Evolutionary conservation across 2,888 invertebrate species (phyloP), one percentile per base, ranked within the genome.

Genomic region (Rambutsinella grinnellia): DNA sequence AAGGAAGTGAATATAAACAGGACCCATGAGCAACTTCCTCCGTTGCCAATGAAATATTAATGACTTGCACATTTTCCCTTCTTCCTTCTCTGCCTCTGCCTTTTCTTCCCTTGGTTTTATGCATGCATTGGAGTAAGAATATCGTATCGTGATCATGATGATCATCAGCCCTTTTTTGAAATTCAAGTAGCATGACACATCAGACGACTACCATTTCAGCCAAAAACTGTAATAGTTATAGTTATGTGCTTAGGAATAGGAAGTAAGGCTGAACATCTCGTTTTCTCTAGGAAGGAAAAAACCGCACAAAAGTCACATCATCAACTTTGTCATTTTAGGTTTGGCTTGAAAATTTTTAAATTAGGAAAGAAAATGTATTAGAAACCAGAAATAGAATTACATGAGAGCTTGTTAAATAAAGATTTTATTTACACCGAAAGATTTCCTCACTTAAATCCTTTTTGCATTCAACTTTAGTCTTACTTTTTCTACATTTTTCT

Each of bases 11-110:
- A 71, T 71, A 62, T 71, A 71, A 71, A 63, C 56, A 71, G 63
- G 57, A 63, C 71, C 71, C 71, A 57, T 71, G 71, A 71, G 71
- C 71, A 71, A 63, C 71, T 71, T 71, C 62, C 71, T 70, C 61
- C 58, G 71, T 71, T 80, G 76, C 80, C 80, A 80, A 80, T 80
- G 80, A 80, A 80, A 81, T 79, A 81, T 81, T 81, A 81, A 81
- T 79, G 81, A 81, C 81, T 79, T 79, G 71, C 81, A 81, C 79
- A 81, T 81, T 81, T 81, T 79, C 66, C 54, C 63, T 65, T 56
- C 36, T 47, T 53, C 27, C 60, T n/a, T n/a, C n/a, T 36, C 36
- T 23, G 15, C 21, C 54, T 44, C 44, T n/a, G n/a, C 53, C 58
- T 57, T 58, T 54, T 54, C 47, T 46, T 27, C 58, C 47, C 66